Base-by-base conservation (phyloP, 2,113 vertebrate genomes). In the Camelus bactrianus region DNA sequence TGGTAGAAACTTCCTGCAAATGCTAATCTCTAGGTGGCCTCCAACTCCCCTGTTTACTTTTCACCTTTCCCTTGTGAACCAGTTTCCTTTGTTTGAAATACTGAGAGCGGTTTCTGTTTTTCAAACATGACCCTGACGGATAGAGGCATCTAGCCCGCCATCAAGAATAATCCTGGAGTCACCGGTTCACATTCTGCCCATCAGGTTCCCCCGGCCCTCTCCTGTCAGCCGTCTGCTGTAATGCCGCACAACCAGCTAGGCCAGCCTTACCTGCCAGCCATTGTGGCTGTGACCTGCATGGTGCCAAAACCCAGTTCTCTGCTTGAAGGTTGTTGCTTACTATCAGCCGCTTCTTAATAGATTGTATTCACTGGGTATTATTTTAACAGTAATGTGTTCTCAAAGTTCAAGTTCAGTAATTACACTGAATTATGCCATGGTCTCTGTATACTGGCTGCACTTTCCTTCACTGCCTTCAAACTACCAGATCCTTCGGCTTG, bases 101-200 rank as follows among this genome's bases (percentile, higher is more conserved):
- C 17, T 73, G 22, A 58, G 52, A 50, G 8, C 62, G 13, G 26
- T 83, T 92, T 95, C 70, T 91, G n/a, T 92, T 91, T 96, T 84
- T 52, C 58, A 69, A 42, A 87, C 35, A 8, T 35, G 64, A 91
- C 69, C 35, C 22, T 5, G 8, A 89, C 52, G 20, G 14, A 48
- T 6, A n/a, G 14, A 58, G n/a, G 48, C 91, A 26, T 93, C 42
- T 54, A 38, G 38, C 65, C 15, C 28, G 89, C 35, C 35, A 3
- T 58, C 42, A 30, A 32, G 50, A 95, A 19, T 35, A 38, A 58
- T 20, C 72, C 50, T 32, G 30, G 64, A 48, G 46, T 65, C 14
- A 28, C 16, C 62, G 2, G 7, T 91, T 72, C 26, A 8, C 35
- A 70, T 72, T 54, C 48, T 60, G 16, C 11, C 84, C 28, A 14